These are phyloP conservation scores for Blastomussa wellsi DNA, from an alignment of 92 coral and sea anemone genomes.

Conservation along the genomic window DNA sequence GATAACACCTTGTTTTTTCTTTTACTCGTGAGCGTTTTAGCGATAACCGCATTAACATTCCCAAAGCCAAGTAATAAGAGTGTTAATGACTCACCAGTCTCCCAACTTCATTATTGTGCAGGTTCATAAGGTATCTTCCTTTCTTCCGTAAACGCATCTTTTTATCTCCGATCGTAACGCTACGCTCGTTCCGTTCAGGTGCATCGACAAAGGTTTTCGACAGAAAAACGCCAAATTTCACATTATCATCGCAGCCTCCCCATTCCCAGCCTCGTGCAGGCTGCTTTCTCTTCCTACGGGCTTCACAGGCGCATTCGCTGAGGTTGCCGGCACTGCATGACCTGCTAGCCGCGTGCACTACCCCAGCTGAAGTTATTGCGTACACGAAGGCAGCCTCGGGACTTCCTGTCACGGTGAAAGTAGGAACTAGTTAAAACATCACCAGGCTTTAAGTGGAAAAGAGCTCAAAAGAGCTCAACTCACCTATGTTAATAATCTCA, in stretches of 20 bases:
- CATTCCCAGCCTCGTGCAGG: slow-evolving; percentile 70
- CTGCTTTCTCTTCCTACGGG: slow-evolving; percentile 38
- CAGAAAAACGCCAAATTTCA: slow-evolving; percentile 77
- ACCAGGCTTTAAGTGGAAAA: background rate
- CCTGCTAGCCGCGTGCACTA: slow-evolving; percentile 92
- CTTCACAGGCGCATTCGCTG: slow-evolving; percentile 79
- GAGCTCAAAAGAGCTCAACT: background rate
- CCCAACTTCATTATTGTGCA: slow-evolving; percentile 92
- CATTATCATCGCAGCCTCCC: slow-evolving; percentile 81
- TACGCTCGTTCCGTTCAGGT: slow-evolving; percentile 67
- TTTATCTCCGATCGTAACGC: slow-evolving; percentile 13
- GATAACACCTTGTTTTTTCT: slow-evolving; percentile 11
- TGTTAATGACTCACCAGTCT: slow-evolving; percentile 69
- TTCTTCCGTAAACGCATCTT: slow-evolving; percentile 53
- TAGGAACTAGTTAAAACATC: background rate
- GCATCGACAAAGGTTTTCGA: slow-evolving; percentile 92
- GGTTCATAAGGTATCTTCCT: slow-evolving; percentile 71
- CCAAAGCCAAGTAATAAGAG: slow-evolving; percentile 1
- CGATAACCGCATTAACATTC: slow-evolving; percentile 1
- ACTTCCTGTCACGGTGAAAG: slow-evolving; percentile 69
- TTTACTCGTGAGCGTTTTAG: background rate
- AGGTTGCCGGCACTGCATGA: slow-evolving; percentile 92
- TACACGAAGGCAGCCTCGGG: slow-evolving; percentile 94
- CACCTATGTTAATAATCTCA: slow-evolving; percentile 74
- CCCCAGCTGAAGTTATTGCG: slow-evolving; percentile 97